Percentiles rank a stretch among this genome's conserved stretches.
Evolutionary conservation across 1,140 invertebrate species (phyloP).

Genomic region (Drosophila burlai): DNA sequence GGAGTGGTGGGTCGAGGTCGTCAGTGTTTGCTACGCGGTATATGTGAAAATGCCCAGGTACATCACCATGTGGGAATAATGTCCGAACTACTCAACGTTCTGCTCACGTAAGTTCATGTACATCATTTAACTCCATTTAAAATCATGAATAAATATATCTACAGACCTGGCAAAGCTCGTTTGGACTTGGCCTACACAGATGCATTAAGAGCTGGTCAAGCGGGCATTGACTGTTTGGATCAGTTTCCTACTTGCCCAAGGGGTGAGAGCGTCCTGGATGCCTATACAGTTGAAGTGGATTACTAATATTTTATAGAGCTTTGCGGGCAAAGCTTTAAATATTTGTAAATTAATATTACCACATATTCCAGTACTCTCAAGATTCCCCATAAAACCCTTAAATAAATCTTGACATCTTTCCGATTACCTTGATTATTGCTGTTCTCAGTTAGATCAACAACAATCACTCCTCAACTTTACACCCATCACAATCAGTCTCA

Average conservation of each 20-base stretch:
- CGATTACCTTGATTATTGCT: slow-evolving; percentile 12
- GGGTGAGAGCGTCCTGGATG: slow-evolving; percentile 68
- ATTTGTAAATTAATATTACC: background rate
- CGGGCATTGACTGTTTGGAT: slow-evolving; percentile 64
- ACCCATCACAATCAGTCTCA: slow-evolving; percentile 13
- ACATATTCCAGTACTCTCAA: background rate
- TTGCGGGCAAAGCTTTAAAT: slow-evolving; percentile 29
- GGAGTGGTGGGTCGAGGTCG: slow-evolving; percentile 36
- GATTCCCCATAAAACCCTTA: background rate
- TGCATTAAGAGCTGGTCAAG: slow-evolving; percentile 58
- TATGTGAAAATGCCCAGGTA: slow-evolving; percentile 83
- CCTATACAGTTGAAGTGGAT: slow-evolving; percentile 47
- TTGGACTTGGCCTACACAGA: slow-evolving; percentile 54
- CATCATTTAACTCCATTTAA: too few relatives aligned
- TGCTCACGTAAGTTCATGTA: slow-evolving; percentile 66
- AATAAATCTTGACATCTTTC: slow-evolving; percentile 9
- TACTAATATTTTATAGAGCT: slow-evolving; percentile 8
- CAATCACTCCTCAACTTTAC: slow-evolving; percentile 32
- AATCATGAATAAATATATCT: background rate
- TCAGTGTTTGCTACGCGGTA: slow-evolving; percentile 68
- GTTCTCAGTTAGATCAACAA: slow-evolving; percentile 20
- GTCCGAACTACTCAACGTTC: slow-evolving; percentile 68
- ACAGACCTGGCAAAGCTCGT: slow-evolving; percentile 64
- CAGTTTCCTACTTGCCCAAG: slow-evolving; percentile 54
- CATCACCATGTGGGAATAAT: slow-evolving; percentile 73